Base-by-base conservation (phyloP, 2,888 invertebrate genomes). In the Ophion ventricosus region DNA sequence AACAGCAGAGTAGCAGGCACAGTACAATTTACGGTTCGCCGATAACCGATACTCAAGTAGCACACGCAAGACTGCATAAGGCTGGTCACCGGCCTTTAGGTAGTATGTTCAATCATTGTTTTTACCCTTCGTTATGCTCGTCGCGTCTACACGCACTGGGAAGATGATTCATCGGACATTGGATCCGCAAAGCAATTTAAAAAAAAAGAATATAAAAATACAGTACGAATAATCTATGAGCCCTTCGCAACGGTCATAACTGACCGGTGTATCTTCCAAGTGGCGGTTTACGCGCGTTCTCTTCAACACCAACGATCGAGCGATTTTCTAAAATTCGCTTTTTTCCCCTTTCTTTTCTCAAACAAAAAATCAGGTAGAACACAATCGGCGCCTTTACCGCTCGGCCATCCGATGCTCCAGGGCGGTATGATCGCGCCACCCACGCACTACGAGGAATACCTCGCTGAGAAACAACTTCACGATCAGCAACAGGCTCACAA, bases 301-400 rank as follows among this genome's bases (percentile, higher is more conserved):
- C 49, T 11, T n/a, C 69, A 64, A 43, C 14, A 40, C n/a, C 49
- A 10, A 64, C 54, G 29, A 40, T 67, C 40, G 72, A 14, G 11
- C 43, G 49, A 43, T 59, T 49, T 72, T 76, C 80, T 84, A 88
- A 89, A 84, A 80, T 85, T 75, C 73, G 76, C 63, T 26, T 78
- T 76, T 67, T 83, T 82, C 75, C 75, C 8, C n/a, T n/a, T n/a
- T n/a, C n/a, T n/a, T 25, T 56, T 56, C 11, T 0, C 67, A 26
- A 56, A 61, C 57, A 49, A 63, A 63, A 2, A 25, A 57, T 70
- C 78, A 93, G 98, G 98, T 82, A 96, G 99, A 92, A 99, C 99
- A 82, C 98, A 99, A 94, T 98, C 98, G 66, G 98, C 98, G 2
- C 98, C 98, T 0, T 94, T 98, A 88, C 98, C 98, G 35, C 94